phyloP scores from a whole-genome alignment of 2,888 invertebrate species.

The Mythimna impura region DNA sequence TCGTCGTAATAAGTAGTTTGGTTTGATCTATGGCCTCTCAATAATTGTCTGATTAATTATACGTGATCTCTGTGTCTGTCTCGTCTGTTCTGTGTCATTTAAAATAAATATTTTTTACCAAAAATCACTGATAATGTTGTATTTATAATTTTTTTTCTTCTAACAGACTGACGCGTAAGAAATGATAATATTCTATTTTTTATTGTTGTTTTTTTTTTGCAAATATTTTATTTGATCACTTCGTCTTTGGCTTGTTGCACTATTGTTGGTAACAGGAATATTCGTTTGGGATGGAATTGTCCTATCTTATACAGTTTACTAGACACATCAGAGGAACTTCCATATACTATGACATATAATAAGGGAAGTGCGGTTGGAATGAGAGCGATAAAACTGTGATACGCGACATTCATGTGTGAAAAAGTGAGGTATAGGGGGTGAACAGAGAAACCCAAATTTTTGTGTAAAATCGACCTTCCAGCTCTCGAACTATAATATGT shows the following conservation, averaged over 20 bases:
- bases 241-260: slow-evolving; percentile 53
- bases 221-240: slow-evolving; percentile 40
- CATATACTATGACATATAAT: slow-evolving; percentile 15
- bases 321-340: slow-evolving; percentile 1
- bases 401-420: slow-evolving; percentile 24
- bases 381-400: slow-evolving; percentile 31
- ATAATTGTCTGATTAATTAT: slow-evolving; percentile 55
- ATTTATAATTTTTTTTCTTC: slow-evolving; percentile 55
- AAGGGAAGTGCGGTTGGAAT: slow-evolving; percentile 17
- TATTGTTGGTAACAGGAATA: slow-evolving; percentile 35
- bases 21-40: slow-evolving; percentile 53
- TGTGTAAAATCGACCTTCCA: neutral
- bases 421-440: slow-evolving; percentile 5
- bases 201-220: slow-evolving; percentile 57
- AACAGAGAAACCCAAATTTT: slow-evolving; percentile 1
- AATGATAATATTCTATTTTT: slow-evolving; percentile 54
- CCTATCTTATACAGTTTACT: slow-evolving; percentile 5
- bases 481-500: neutral
- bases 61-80: slow-evolving; percentile 64
- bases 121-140: slow-evolving; percentile 60
- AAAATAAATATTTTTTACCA: slow-evolving; percentile 51
- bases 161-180: slow-evolving; percentile 64
- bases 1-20: slow-evolving; percentile 32
- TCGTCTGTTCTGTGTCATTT: slow-evolving; percentile 60
- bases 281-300: neutral